Percentiles rank a stretch among this genome's conserved stretches.
Conservation (phyloP, 2,888 invertebrate species). For the Gerosis bhagava region DNA sequence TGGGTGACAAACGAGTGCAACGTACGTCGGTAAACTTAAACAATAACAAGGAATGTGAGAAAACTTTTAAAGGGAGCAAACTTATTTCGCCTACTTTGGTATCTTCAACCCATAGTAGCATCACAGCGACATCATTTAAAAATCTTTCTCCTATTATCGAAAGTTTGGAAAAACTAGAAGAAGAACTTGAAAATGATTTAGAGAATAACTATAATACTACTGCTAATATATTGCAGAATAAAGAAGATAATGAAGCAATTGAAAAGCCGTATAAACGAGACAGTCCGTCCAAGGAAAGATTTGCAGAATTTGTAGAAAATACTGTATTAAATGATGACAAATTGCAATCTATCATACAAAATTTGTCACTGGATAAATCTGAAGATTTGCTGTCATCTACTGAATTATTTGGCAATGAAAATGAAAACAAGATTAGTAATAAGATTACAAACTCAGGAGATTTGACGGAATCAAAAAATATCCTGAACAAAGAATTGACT, state of each 20-base stretch:
- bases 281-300: slow-evolving; percentile 71
- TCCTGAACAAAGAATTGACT: slow-evolving; percentile 14
- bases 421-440: slow-evolving; percentile 30
- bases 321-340: slow-evolving; percentile 71
- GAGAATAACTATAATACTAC: slow-evolving; percentile 26
- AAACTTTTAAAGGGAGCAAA: neutral
- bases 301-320: slow-evolving; percentile 71
- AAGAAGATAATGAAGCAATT: slow-evolving; percentile 39
- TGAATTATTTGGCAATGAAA: slow-evolving; percentile 25
- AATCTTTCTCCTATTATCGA: slow-evolving; percentile 22
- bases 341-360: slow-evolving; percentile 71
- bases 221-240: slow-evolving; percentile 41
- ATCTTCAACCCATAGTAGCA: slow-evolving; percentile 3
- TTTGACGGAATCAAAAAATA: slow-evolving; percentile 7
- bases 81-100: neutral
- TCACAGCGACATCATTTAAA: slow-evolving; percentile 3
- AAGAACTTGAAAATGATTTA: slow-evolving; percentile 20
- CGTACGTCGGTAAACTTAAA: slow-evolving; percentile 7
- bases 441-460: slow-evolving; percentile 25
- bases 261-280: slow-evolving; percentile 51
- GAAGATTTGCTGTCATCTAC: slow-evolving; percentile 5
- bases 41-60: slow-evolving; percentile 5
- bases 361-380: slow-evolving; percentile 62
- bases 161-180: slow-evolving; percentile 11
- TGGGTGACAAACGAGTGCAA: slow-evolving; percentile 30